Conservation (phyloP, 2,113 vertebrate genomes). For the Larimichthys polyactis region DNA sequence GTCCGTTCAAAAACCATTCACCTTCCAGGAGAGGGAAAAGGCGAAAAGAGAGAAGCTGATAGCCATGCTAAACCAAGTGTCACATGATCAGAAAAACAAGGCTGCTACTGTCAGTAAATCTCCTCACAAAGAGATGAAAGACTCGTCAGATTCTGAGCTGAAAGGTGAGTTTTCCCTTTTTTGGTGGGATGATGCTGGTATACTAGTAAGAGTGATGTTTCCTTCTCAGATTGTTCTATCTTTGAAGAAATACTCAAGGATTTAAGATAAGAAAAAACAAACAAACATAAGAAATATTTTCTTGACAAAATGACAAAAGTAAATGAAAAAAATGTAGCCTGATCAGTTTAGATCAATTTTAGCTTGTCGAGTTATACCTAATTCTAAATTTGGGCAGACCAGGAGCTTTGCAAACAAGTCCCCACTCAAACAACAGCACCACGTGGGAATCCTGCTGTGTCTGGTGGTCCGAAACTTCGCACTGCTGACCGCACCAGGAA, state of each 20-base stretch:
- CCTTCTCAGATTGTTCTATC: not conserved
- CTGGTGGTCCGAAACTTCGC: conserved; percentile 69
- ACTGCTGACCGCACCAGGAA: conserved; percentile 84
- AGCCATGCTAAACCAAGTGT: conserved; percentile 69
- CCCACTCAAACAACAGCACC: conserved; percentile 77
- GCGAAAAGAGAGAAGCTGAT: conserved; percentile 83
- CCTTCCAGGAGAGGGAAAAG: conserved; percentile 88
- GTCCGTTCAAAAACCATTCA: conserved; percentile 92
- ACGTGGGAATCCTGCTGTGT: conserved; percentile 53
- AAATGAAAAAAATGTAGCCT: not conserved
- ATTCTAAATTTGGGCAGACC: conserved; percentile 79
- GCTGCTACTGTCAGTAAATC: conserved; percentile 56
- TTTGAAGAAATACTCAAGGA: no score
- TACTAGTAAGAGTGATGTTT: not conserved
- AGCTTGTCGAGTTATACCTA: no score
- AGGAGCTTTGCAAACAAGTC: conserved; percentile 87
- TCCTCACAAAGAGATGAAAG: conserved; percentile 82
- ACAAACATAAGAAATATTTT: no score
- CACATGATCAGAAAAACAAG: conserved; percentile 63
- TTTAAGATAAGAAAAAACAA: no score
- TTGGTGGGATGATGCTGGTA: not conserved
- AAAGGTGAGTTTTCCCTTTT: conserved; percentile 83
- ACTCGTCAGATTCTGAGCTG: conserved; percentile 80
- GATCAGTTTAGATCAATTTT: not conserved
- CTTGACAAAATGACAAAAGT: no score